Evolutionary conservation across 1,140 invertebrate genomes (phyloP).

Genomic region (Lepidurus packardi): DNA sequence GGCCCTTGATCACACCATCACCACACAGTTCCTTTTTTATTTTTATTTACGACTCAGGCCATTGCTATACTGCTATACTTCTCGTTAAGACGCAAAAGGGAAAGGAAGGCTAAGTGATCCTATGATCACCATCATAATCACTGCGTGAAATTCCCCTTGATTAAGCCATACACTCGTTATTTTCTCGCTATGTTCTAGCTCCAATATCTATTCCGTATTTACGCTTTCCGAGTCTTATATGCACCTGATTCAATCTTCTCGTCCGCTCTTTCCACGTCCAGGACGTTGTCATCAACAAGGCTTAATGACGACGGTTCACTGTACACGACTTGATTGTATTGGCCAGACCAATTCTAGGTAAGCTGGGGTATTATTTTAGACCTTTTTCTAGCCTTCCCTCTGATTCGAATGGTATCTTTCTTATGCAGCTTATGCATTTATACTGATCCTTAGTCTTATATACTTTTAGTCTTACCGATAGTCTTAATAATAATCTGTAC

Average conservation of each 20-base stretch:
- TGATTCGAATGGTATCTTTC: too few species aligned
- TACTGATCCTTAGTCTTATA: too few species aligned
- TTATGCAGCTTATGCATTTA: too few species aligned
- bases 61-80: too few species aligned
- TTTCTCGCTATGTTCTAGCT: too few species aligned
- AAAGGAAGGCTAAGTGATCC: not conserved
- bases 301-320: not conserved
- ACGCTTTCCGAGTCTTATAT: not conserved
- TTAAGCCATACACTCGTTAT: too few species aligned
- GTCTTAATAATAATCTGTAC: too few species aligned
- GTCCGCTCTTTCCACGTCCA: not conserved
- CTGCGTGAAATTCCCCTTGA: not conserved
- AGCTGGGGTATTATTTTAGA: not conserved
- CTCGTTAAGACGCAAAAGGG: not conserved
- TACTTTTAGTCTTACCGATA: too few species aligned
- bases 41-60: too few species aligned
- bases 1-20: too few species aligned
- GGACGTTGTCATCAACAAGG: not conserved
- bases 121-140: conserved; percentile 15
- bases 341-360: not conserved
- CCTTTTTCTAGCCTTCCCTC: not conserved
- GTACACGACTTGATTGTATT: conserved; percentile 10
- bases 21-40: too few species aligned
- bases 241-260: not conserved
- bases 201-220: too few species aligned